A percentile compares a stretch with the other conserved stretches of the same genome.
These are phyloP conservation scores for Eulithis testata DNA, from an alignment of 2,888 invertebrate species.

Conservation along the genomic window DNA sequence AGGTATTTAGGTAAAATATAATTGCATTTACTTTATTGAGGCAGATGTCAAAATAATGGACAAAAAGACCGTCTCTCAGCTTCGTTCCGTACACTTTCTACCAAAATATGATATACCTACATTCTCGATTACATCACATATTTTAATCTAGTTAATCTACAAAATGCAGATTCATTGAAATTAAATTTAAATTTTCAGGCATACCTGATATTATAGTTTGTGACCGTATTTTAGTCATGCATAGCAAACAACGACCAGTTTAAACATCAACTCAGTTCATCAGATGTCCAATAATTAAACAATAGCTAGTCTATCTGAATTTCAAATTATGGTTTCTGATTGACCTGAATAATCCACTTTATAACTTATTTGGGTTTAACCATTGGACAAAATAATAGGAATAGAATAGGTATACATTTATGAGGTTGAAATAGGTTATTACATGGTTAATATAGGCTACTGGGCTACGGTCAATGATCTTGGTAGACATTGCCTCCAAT, in stretches of 20 bases:
- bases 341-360: neutral
- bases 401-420: too few species aligned
- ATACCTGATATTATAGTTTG: neutral
- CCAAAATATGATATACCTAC: too few species aligned
- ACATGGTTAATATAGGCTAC: too few species aligned
- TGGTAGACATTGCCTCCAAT: too few species aligned
- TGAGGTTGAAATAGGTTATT: too few species aligned
- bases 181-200: neutral
- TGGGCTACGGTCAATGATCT: too few species aligned
- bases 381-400: neutral
- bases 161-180: too few species aligned
- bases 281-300: slow-evolving; percentile 1
- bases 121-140: neutral
- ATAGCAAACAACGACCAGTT: slow-evolving; percentile 1
- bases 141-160: neutral
- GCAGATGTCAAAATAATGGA: too few species aligned
- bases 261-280: slow-evolving; percentile 1
- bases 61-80: too few species aligned
- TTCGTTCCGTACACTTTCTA: too few species aligned
- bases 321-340: slow-evolving; percentile 2
- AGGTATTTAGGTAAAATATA: too few species aligned
- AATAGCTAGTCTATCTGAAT: neutral
- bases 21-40: too few species aligned
- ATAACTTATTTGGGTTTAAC: neutral
- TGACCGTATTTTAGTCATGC: neutral